Evolutionary conservation across 2,888 invertebrate genomes (phyloP), one percentile per base, ranked within the genome.

Genomic region (Mythimna lalbum): DNA sequence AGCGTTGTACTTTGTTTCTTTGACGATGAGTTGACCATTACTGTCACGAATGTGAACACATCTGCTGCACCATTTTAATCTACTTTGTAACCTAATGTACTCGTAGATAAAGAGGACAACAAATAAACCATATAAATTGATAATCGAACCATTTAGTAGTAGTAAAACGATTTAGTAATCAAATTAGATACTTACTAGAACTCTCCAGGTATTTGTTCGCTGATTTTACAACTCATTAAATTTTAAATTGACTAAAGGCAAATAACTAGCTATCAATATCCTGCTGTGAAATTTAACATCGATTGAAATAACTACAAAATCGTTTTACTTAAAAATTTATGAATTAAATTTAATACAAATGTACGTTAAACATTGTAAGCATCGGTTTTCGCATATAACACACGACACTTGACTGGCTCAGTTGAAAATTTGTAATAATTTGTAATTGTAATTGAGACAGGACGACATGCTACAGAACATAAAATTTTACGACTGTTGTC

Each of bases 391-490:
- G 82, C 88, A 88, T 90, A 90, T 89, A 85, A 86, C 87, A 90
- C 86, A 89, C 87, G 89, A 90, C 90, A 89, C 88, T 91, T 82
- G 83, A 80, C 76, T 85, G 73, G 82, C 67, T 79, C 82, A 83
- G 88, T 89, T 92, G 92, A 90, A 92, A 92, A 93, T 94, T 93
- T 93, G 92, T 93, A 93, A 93, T 94, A 93, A 95, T 95, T 95
- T 95, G 95, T 95, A 93, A 95, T 95, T 95, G 93, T 95, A 95
- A 95, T 95, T 93, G 94, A 92, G 93, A 90, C 89, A 90, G 89
- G 89, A 89, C 90, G 91, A 88, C 91, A 90, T 91, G 86, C 90
- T 88, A 88, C 90, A 77, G 86, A 86, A 87, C 93, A 92, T 95
- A 93, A 95, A 95, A 92, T 88, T 95, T 95, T 92, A 95, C 88